Percentiles rank a stretch among this genome's conserved stretches.
phyloP scores from a whole-genome alignment of 37 sponge, comb jelly and placozoan species.

The Spongilla lacustris region DNA sequence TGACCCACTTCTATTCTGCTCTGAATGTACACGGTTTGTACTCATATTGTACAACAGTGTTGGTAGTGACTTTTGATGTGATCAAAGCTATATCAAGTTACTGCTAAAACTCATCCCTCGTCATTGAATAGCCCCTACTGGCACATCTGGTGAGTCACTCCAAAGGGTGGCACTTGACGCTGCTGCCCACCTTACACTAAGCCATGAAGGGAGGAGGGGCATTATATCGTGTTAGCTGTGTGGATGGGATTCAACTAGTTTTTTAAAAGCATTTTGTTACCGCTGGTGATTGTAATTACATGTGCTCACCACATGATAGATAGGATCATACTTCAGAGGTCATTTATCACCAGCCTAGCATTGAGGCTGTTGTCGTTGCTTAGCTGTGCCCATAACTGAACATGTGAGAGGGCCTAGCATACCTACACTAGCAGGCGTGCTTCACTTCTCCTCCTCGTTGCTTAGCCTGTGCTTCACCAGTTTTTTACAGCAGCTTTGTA shows the following conservation, averaged over 20 bases:
- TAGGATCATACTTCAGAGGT: too few species aligned
- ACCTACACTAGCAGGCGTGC: too few species aligned
- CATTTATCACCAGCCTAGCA: too few species aligned
- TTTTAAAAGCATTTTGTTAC: neutral
- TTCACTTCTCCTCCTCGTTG: too few species aligned
- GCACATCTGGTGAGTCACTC: neutral
- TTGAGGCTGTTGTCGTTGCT: too few species aligned
- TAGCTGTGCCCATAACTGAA: too few species aligned
- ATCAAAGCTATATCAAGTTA: neutral
- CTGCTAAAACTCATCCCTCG: neutral
- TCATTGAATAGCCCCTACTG: neutral
- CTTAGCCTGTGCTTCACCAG: too few species aligned
- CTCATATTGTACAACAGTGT: constrained; percentile 14
- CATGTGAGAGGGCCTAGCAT: too few species aligned
- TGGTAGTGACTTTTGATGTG: neutral
- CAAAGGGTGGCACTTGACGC: neutral
- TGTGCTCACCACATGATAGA: too few species aligned
- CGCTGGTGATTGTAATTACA: too few species aligned
- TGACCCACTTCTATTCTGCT: neutral
- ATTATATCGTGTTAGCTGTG: neutral
- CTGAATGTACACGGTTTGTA: constrained; percentile 14
- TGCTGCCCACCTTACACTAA: neutral
- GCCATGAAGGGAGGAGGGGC: neutral
- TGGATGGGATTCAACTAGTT: neutral
- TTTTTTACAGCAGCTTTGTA: too few species aligned